Percentiles rank a stretch among this genome's conserved stretches.
Evolutionary conservation across 2,888 invertebrate genomes (phyloP).

Genomic region (Drosophila mercatorum): DNA sequence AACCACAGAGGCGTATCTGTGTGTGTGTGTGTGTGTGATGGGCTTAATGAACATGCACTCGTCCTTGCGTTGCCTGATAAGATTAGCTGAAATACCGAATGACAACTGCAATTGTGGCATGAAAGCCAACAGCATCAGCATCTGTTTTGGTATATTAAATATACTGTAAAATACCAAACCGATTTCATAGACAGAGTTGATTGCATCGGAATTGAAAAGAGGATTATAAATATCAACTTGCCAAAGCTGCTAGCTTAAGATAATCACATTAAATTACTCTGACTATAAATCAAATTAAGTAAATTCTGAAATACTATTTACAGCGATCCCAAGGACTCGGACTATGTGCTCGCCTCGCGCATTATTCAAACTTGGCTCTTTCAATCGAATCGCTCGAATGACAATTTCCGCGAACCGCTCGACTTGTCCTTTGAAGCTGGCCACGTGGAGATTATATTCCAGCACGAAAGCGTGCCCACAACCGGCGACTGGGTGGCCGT

Average conservation of each 20-base stretch:
- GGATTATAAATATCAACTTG: neutral
- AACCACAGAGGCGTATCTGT: neutral
- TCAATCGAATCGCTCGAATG: slow-evolving; percentile 84
- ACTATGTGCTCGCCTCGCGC: slow-evolving; percentile 84
- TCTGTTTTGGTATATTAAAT: slow-evolving; percentile 7
- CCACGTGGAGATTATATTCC: slow-evolving; percentile 85
- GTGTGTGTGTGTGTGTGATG: neutral
- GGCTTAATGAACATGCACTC: slow-evolving; percentile 41
- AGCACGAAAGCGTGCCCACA: slow-evolving; percentile 83
- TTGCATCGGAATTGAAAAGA: neutral
- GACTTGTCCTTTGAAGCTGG: slow-evolving; percentile 84
- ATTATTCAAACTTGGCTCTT: slow-evolving; percentile 85
- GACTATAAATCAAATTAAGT: neutral
- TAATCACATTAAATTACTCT: neutral
- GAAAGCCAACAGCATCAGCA: slow-evolving; percentile 14
- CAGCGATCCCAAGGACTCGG: slow-evolving; percentile 82
- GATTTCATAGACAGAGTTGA: neutral
- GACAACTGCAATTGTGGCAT: slow-evolving; percentile 14
- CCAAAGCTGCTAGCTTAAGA: neutral
- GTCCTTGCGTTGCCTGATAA: slow-evolving; percentile 35
- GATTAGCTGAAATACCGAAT: slow-evolving; percentile 34
- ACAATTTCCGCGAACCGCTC: slow-evolving; percentile 82
- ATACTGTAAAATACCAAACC: neutral
- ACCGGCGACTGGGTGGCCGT: slow-evolving; percentile 83
- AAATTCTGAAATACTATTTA: neutral